phyloP scores from a whole-genome alignment of 1,140 invertebrate genomes.

The Zaprionus inermis region DNA sequence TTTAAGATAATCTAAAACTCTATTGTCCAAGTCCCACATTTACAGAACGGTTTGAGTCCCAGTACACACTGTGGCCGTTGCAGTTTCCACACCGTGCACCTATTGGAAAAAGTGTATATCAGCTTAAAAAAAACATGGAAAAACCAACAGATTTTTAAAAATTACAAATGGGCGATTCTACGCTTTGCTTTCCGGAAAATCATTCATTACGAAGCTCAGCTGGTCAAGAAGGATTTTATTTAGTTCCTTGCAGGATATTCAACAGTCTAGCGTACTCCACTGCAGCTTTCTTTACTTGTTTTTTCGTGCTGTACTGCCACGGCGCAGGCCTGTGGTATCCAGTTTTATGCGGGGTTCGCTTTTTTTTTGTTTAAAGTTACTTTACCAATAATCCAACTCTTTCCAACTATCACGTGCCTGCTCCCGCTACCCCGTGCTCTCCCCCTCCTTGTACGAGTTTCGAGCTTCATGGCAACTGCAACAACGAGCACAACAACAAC shows the following conservation, averaged over 20 bases:
- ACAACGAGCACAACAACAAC: conserved; percentile 40
- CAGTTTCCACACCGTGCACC: not conserved
- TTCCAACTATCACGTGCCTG: conserved; percentile 14
- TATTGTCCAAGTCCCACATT: no score
- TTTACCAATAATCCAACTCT: conserved; percentile 65
- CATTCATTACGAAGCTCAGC: no score
- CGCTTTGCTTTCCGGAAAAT: no score
- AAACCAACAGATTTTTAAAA: no score
- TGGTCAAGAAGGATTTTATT: no score
- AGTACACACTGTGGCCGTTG: not conserved
- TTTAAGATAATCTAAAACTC: no score
- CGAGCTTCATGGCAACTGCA: conserved; percentile 50
- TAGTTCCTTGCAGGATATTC: no score
- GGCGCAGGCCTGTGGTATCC: conserved; percentile 1
- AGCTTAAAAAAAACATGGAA: no score
- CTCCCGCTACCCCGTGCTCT: conserved; percentile 7
- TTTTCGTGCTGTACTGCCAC: not conserved
- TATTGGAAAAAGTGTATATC: not conserved
- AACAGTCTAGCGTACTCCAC: not conserved
- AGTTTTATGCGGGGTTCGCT: not conserved
- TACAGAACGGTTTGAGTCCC: not conserved
- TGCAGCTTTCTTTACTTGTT: not conserved
- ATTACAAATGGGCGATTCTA: no score
- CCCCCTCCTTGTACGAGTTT: conserved; percentile 57
- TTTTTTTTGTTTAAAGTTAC: conserved; percentile 30